Evolutionary conservation across 1,140 invertebrate species (phyloP).

Genomic region (Manduca sexta): DNA sequence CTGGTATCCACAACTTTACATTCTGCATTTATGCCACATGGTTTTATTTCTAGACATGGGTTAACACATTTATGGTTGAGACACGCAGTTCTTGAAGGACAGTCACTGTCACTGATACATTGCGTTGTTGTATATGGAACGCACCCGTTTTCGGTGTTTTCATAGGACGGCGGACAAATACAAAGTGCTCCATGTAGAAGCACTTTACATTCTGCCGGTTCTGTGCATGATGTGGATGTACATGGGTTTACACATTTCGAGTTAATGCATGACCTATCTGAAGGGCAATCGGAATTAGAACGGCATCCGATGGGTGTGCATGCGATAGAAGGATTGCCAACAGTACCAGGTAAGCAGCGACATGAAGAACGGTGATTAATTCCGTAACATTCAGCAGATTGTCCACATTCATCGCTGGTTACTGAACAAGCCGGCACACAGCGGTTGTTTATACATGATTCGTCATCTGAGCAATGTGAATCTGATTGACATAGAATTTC

Average conservation of each 20-base stretch:
- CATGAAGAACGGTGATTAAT: slow-evolving; percentile 86
- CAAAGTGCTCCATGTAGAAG: slow-evolving; percentile 85
- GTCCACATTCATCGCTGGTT: slow-evolving; percentile 79
- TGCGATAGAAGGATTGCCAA: slow-evolving; percentile 84
- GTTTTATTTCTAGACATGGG: slow-evolving; percentile 85
- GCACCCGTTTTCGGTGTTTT: slow-evolving; percentile 81
- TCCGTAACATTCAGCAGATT: slow-evolving; percentile 82
- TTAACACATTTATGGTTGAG: slow-evolving; percentile 87
- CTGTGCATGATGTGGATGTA: slow-evolving; percentile 78
- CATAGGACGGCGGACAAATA: slow-evolving; percentile 84
- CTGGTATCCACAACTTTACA: slow-evolving; percentile 87
- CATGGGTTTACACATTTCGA: slow-evolving; percentile 86
- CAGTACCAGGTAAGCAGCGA: slow-evolving; percentile 84
- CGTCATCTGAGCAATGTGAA: slow-evolving; percentile 82
- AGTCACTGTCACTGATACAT: slow-evolving; percentile 86
- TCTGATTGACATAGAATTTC: slow-evolving; percentile 83
- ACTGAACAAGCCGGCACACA: slow-evolving; percentile 86
- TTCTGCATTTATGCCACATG: slow-evolving; percentile 86
- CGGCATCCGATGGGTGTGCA: slow-evolving; percentile 86
- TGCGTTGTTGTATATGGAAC: slow-evolving; percentile 74
- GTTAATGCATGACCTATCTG: slow-evolving; percentile 85
- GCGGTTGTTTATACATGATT: slow-evolving; percentile 83
- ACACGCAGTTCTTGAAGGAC: slow-evolving; percentile 87
- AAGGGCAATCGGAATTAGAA: slow-evolving; percentile 83
- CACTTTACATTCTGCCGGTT: slow-evolving; percentile 82